These are phyloP conservation scores for Gorsachius goisagi DNA, from an alignment of 2,113 vertebrate species.

Conservation along the genomic window DNA sequence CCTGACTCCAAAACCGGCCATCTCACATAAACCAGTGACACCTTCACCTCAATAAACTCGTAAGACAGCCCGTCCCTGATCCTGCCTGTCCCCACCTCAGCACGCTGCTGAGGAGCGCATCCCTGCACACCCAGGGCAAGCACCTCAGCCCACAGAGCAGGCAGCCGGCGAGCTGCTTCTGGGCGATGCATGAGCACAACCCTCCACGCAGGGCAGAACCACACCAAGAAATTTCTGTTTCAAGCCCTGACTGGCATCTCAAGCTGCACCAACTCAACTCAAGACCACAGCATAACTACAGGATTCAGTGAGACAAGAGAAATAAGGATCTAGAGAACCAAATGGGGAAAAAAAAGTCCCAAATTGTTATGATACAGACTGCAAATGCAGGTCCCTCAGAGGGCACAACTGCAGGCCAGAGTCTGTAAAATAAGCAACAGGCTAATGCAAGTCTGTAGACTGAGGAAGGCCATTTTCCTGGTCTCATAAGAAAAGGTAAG, in stretches of 20 bases:
- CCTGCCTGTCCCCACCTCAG: neutral
- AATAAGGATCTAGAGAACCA: neutral
- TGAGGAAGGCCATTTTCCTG: neutral
- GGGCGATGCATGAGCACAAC: rapidly evolving
- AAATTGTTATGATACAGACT: neutral
- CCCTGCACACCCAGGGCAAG: neutral
- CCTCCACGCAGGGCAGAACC: neutral
- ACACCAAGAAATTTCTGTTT: neutral
- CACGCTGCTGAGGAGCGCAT: neutral
- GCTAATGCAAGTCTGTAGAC: neutral
- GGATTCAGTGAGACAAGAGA: neutral
- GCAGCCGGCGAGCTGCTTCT: neutral
- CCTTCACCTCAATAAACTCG: neutral
- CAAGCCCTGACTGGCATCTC: neutral
- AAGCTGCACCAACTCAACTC: neutral
- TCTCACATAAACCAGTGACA: neutral
- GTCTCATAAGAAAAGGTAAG: neutral
- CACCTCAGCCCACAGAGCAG: neutral
- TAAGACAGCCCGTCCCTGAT: neutral
- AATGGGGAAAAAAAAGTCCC: neutral
- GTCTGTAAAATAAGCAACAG: neutral
- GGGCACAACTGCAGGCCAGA: neutral
- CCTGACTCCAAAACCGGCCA: neutral
- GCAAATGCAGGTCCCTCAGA: neutral
- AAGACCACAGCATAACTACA: neutral